A percentile compares a stretch with the other conserved stretches of the same genome.
These are phyloP conservation scores for Araneus ventricosus DNA, from an alignment of 1,140 invertebrate species.

Conservation along the genomic window DNA sequence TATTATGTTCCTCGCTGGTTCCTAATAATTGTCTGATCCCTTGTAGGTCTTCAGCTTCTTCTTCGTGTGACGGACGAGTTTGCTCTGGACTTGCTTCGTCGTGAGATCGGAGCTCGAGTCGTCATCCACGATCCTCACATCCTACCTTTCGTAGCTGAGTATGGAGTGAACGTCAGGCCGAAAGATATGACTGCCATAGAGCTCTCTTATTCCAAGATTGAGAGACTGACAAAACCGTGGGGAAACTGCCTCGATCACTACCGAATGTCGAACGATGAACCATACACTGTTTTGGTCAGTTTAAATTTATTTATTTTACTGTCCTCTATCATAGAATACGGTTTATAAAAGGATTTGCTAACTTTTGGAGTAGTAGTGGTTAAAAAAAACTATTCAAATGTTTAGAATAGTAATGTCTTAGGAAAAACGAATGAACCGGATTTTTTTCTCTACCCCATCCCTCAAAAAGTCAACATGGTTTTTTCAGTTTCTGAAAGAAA, in stretches of 20 bases:
- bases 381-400: no score
- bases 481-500: no score
- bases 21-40: neutral
- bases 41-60: conserved; percentile 54
- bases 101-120: conserved; percentile 57
- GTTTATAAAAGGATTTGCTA: no score
- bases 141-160: conserved; percentile 53
- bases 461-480: no score
- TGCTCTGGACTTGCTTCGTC: conserved; percentile 18
- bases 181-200: conserved; percentile 53
- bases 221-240: conserved; percentile 39
- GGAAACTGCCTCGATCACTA: conserved; percentile 30
- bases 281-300: neutral
- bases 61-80: conserved; percentile 6
- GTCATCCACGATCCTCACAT: conserved; percentile 59
- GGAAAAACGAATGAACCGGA: no score
- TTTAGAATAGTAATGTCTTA: no score
- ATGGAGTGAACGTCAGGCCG: conserved; percentile 51
- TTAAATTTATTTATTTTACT: no score
- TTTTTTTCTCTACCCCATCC: no score
- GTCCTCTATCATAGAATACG: no score
- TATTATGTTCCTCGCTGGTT: neutral
- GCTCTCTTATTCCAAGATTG: neutral
- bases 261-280: neutral
- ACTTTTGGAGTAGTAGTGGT: no score